Base-by-base conservation (phyloP, 2,113 vertebrate species). In the Syngnathus floridae region DNA sequence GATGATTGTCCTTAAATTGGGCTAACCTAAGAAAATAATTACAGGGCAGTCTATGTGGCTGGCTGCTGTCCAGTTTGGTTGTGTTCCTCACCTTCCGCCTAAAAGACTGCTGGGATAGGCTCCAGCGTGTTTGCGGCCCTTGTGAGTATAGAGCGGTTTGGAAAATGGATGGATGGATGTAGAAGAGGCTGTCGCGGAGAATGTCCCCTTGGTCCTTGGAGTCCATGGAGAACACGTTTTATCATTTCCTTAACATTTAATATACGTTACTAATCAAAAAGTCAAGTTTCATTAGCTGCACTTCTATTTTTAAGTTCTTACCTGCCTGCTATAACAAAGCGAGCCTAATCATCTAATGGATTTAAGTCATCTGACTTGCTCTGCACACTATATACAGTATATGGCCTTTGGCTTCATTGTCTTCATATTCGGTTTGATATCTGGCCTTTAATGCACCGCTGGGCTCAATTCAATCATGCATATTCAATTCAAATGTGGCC, bases 381-480 rank as follows among this genome's bases (percentile, higher is more conserved):
- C n/a, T 31, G 4, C 37, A 38, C 56, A 58, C 35, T 38, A 58
- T 17, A 58, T 12, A 58, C 56, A 58, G 35, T 58, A 58, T 19
- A n/a, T 19, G 7, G 21, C 21, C 13, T 14, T 22, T 22, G 13
- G 51, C 51, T 54, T 14, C 54, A 56, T 58, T 58, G 56, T 58
- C 5, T 19, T 58, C 57, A 38, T n/a, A 38, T n/a, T 21, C 36
- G n/a, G 16, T 13, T 58, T 58, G 35, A 37, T 36, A 37, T 37
- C 16, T 37, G 7, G 56, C 56, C 10, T 65, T 72, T 58, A 60
- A 48, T 63, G 63, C 63, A 16, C 62, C 7, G 26, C 38, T 1
- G 19, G 57, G 67, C 38, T 69, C n/a, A 16, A 65, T 65, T 62
- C 59, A 43, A 26, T 43, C 45, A 62, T 22, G 12, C 59, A 45